Base-by-base conservation (phyloP, 2,113 vertebrate species). In the Pheucticus melanocephalus region DNA sequence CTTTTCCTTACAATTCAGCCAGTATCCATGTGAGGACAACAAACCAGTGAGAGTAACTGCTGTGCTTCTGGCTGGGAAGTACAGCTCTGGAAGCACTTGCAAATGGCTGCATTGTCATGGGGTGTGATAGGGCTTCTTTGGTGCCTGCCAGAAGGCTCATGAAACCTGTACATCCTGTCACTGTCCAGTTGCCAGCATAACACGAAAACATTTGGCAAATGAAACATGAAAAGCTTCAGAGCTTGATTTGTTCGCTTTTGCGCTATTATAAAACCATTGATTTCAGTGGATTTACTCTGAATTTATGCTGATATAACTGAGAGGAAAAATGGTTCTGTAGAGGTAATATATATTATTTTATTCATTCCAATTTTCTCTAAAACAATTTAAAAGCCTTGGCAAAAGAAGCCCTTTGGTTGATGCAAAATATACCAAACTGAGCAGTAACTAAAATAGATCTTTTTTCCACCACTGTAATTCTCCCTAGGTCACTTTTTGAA, bases 151-250 rank as follows among this genome's bases (percentile, higher is more conserved):
- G 88, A 92, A 81, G 83, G 23, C 10, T 92, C n/a, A 88, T 28
- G 17, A 92, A 95, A 92, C 86, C 86, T 91, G 81, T 76, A 95
- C 77, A 84, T 95, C 65, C 94, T 92, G 84, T 85, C 61, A 72
- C 77, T 91, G 89, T 79, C 82, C 47, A 59, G 76, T 84, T 90
- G 80, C 88, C 95, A 97, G 47, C 61, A 51, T 77, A 75, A 42
- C 69, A 82, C 64, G 80, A 94, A 95, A 96, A 90, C 51, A 78
- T 31, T 92, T 95, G 83, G 69, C 89, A 95, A 96, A 89, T 71
- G 89, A 95, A 92, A 87, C 45, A 92, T 72, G 51, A 91, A 86
- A 88, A 84, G 4, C 80, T 71, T 92, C 64, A 82, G 77, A 84
- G 69, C 61, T 72, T 7, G 2, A 17, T 95, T 91, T 91, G n/a